Percentiles rank a stretch among this genome's conserved stretches.
Evolutionary conservation across 1,140 invertebrate genomes (phyloP).

Genomic region (Tachypleus tridentatus): DNA sequence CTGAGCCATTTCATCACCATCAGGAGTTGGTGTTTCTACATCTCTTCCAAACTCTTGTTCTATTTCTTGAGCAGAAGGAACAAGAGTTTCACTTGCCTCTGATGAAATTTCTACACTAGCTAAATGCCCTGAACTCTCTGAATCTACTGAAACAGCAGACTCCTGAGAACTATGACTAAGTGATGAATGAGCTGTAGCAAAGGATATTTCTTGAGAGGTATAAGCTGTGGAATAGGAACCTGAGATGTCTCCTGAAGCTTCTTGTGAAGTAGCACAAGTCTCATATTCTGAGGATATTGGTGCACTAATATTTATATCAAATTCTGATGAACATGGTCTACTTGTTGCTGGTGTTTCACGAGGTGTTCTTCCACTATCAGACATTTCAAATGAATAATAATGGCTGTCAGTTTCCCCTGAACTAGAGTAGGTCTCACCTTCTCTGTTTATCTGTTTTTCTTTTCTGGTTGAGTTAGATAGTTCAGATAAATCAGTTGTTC

Average conservation of each 20-base stretch:
- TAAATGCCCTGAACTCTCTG: slow-evolving; percentile 72
- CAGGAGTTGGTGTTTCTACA: slow-evolving; percentile 23
- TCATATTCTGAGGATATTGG: slow-evolving; percentile 61
- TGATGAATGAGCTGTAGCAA: slow-evolving; percentile 57
- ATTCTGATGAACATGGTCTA: slow-evolving; percentile 70
- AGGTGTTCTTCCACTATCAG: slow-evolving; percentile 41
- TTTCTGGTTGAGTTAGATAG: not conserved
- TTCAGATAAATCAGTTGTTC: no score
- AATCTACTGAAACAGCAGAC: slow-evolving; percentile 77
- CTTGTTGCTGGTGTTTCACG: slow-evolving; percentile 46
- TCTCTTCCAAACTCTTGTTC: slow-evolving; percentile 35
- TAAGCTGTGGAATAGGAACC: slow-evolving; percentile 68
- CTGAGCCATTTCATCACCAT: slow-evolving; percentile 33
- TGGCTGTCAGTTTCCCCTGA: slow-evolving; percentile 62
- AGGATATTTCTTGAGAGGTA: slow-evolving; percentile 45
- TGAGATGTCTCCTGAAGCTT: slow-evolving; percentile 55
- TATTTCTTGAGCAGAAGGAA: slow-evolving; percentile 49
- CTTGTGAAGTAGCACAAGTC: slow-evolving; percentile 65
- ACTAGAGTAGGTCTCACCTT: slow-evolving; percentile 58
- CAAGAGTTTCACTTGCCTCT: slow-evolving; percentile 76
- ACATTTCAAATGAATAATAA: slow-evolving; percentile 72
- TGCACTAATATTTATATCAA: slow-evolving; percentile 56
- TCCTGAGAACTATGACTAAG: slow-evolving; percentile 57
- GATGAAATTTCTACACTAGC: slow-evolving; percentile 71
- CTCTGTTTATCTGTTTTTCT: slow-evolving; percentile 1